These are phyloP conservation scores for Alosa sapidissima DNA, from an alignment of 2,797 vertebrate genomes.

Conservation along the genomic window DNA sequence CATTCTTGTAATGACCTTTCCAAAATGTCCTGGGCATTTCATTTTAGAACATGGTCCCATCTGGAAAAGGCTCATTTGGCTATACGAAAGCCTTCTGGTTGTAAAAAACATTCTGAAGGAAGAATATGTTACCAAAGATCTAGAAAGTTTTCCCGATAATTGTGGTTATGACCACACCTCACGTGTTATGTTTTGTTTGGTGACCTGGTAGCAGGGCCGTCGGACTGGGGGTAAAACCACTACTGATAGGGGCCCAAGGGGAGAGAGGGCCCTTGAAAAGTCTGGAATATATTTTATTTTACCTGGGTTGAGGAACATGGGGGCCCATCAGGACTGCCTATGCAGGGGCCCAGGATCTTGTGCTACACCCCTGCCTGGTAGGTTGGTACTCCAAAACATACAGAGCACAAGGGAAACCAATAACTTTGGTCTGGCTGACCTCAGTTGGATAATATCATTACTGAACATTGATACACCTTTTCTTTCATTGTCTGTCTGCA, in stretches of 20 bases:
- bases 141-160: background rate
- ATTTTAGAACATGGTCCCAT: background rate
- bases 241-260: no score
- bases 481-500: background rate
- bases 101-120: background rate
- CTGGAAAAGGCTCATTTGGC: background rate
- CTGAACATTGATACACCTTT: background rate
- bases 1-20: background rate
- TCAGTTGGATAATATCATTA: background rate
- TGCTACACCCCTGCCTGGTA: background rate
- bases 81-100: background rate
- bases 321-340: no score
- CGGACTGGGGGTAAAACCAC: no score
- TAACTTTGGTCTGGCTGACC: background rate
- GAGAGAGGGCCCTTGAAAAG: no score
- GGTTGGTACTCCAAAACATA: background rate
- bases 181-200: background rate
- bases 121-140: background rate
- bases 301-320: no score
- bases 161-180: background rate
- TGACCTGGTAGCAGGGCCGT: background rate
- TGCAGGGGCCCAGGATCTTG: no score
- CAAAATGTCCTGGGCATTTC: background rate
- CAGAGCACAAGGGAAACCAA: background rate
- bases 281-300: no score